Percentiles rank a stretch among this genome's conserved stretches.
Evolutionary conservation across 37 sponge, comb jelly and placozoan genomes (phyloP).

Genomic region (Eunapius fragilis): DNA sequence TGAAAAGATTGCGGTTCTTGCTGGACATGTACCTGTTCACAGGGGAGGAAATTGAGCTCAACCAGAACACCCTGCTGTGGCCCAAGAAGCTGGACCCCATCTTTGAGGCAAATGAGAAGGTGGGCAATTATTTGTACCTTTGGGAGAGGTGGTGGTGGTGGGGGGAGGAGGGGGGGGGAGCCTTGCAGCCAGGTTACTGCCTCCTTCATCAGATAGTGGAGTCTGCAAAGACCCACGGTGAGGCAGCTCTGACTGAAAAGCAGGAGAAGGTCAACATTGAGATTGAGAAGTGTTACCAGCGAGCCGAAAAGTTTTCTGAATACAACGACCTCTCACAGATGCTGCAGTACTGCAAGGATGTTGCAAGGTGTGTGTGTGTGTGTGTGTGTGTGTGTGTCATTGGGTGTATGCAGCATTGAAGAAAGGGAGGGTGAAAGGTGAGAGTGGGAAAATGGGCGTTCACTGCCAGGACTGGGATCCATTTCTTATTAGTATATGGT

Average conservation of each 20-base stretch:
- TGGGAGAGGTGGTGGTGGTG: background rate
- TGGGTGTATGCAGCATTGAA: background rate
- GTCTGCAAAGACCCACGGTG: slow-evolving; percentile 68
- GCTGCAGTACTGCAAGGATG: slow-evolving; percentile 84
- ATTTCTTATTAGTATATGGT: too few species aligned
- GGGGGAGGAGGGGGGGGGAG: background rate
- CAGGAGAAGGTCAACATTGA: slow-evolving; percentile 89
- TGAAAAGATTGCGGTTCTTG: slow-evolving; percentile 76
- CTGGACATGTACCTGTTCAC: slow-evolving; percentile 83
- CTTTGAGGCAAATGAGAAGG: slow-evolving; percentile 88
- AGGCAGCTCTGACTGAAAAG: slow-evolving; percentile 76
- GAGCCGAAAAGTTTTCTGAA: slow-evolving; percentile 89
- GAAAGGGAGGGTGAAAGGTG: too few species aligned
- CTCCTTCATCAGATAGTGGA: slow-evolving; percentile 50
- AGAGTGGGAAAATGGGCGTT: too few species aligned
- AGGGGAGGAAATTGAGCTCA: slow-evolving; percentile 82
- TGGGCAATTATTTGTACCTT: background rate
- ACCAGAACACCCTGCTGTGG: slow-evolving; percentile 86
- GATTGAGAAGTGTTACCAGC: slow-evolving; percentile 85
- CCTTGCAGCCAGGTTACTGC: background rate
- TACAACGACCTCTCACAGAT: slow-evolving; percentile 81
- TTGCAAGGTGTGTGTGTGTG: slow-evolving; percentile 24
- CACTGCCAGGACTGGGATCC: too few species aligned
- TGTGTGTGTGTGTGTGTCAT: background rate
- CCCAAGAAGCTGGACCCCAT: slow-evolving; percentile 83